Evolutionary conservation across 2,888 invertebrate genomes (phyloP), one percentile per base, ranked within the genome.

Genomic region (Trachelus tabidus): DNA sequence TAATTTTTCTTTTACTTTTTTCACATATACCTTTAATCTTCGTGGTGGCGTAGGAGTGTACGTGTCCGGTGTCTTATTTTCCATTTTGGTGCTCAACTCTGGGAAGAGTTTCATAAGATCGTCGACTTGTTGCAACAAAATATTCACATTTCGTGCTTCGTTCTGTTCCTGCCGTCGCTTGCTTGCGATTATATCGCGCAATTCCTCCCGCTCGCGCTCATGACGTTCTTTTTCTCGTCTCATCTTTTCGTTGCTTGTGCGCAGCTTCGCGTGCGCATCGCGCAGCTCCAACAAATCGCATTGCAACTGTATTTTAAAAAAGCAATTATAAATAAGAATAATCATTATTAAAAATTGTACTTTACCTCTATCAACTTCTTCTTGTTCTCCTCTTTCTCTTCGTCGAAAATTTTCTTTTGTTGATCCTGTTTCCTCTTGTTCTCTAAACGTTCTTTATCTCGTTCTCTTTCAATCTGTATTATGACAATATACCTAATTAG

Each of bases 201-300:
- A 89, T 76, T 93, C 93, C 83, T 96, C 96, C 77, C 96, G 93
- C 87, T 97, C 97, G 83, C 95, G 94, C 86, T 97, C 97, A 88
- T 96, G 95, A 1, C 96, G 93, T 88, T 98, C 97, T 81, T 97
- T 96, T 91, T 98, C 98, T 68, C 97, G 93, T 75, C 97, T 94
- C 82, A 98, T 92, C 88, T 98, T 97, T 89, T 98, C 98, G 90
- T 97, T 98, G 37, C 97, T 97, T 6, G 97, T 97, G 78, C 98
- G 93, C 82, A 98, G 91, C 91, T 98, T 98, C 3, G 98, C 97
- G 91, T 98, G 98, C 33, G 97, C 97, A 91, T 98, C 98, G 35
- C 98, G 94, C 76, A 98, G 91, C 91, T 98, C 98, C 76, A 98
- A 91, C 73, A 98, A 92, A 92, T 98, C 98, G 89, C 96, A 97